These are phyloP conservation scores for Merops nubicus DNA, from an alignment of 2,113 vertebrate species.

Conservation along the genomic window DNA sequence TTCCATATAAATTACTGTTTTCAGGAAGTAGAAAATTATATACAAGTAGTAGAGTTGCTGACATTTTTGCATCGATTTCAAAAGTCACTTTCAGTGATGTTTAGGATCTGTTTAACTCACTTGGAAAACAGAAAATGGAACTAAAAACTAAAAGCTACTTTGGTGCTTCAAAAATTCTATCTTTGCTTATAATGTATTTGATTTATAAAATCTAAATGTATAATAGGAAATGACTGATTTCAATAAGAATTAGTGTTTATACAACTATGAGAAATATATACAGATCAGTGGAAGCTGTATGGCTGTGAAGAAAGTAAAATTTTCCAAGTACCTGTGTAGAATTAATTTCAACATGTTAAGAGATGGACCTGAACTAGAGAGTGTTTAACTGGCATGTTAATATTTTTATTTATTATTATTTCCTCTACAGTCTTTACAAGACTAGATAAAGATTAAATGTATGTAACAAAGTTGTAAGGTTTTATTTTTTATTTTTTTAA, in stretches of 20 bases:
- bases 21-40: constrained; percentile 36
- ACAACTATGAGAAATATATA: background rate
- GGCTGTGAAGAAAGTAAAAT: background rate
- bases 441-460: background rate
- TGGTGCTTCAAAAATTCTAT: background rate
- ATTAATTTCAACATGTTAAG: background rate
- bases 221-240: background rate
- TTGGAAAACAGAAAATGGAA: background rate
- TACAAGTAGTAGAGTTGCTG: background rate
- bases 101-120: background rate
- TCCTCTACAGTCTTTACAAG: background rate
- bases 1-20: constrained; percentile 33
- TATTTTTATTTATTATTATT: background rate
- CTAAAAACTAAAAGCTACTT: background rate
- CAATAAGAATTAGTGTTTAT: background rate
- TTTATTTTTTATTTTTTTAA: background rate
- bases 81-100: background rate
- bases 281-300: background rate
- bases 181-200: background rate
- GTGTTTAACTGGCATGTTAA: background rate
- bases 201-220: background rate
- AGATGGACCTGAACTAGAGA: background rate
- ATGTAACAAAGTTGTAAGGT: too few species aligned
- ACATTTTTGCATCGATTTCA: background rate
- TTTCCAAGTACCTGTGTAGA: background rate